Conservation (phyloP, 2,113 vertebrate species). For the Gobio gobio region DNA sequence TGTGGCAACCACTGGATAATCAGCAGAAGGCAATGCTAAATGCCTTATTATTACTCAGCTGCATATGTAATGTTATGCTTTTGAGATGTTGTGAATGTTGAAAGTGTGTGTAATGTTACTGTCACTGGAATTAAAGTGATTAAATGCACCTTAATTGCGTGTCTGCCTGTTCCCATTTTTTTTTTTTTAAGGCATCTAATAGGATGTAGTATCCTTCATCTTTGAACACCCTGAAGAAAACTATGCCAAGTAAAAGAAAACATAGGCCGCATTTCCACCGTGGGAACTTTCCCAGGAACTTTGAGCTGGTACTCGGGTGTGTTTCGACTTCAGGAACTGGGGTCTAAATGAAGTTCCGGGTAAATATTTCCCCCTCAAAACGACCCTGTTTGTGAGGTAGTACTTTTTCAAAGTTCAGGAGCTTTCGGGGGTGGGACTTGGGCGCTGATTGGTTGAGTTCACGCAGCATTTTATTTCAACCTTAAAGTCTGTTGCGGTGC, state of each 20-base stretch:
- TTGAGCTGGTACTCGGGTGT: too few relatives aligned
- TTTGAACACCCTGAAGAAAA: neutral
- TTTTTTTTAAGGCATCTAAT: neutral
- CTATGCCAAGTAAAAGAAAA: neutral
- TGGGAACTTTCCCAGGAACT: too few relatives aligned
- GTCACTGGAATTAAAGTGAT: constrained; percentile 27
- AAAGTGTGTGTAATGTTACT: constrained; percentile 3
- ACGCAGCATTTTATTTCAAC: too few relatives aligned
- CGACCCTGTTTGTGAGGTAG: too few relatives aligned
- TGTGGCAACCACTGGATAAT: neutral
- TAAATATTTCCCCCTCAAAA: too few relatives aligned
- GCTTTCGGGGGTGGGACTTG: too few relatives aligned
- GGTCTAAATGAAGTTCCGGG: too few relatives aligned
- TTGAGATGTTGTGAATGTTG: constrained; percentile 33
- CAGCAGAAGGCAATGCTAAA: neutral
- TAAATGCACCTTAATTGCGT: constrained; percentile 20
- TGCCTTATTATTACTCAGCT: neutral
- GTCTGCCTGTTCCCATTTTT: neutral
- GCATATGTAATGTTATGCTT: constrained; percentile 22
- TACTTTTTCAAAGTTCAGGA: too few relatives aligned
- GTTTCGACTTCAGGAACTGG: too few relatives aligned
- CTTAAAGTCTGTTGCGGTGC: too few relatives aligned
- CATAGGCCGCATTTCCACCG: neutral
- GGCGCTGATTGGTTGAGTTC: too few relatives aligned
- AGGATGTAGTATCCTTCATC: too few relatives aligned